Conservation (phyloP, 2,113 vertebrate species). For the Brachypodius melanocephalos region DNA sequence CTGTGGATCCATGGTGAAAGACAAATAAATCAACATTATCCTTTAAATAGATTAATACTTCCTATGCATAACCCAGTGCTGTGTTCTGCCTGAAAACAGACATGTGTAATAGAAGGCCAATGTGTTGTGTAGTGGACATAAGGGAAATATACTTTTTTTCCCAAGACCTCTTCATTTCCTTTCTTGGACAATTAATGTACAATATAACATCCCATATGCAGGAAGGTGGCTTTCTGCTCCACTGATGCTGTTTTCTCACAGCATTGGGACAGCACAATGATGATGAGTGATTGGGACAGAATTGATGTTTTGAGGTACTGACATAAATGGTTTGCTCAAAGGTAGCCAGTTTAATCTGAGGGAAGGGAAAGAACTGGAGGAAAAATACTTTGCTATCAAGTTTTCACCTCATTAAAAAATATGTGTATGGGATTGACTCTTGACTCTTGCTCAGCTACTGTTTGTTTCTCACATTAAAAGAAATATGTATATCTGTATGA, state of each 20-base stretch:
- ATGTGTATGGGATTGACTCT: neutral
- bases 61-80: neutral
- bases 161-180: neutral
- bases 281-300: neutral
- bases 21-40: neutral
- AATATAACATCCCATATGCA: neutral
- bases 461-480: neutral
- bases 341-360: neutral
- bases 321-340: neutral
- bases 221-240: neutral
- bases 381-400: neutral
- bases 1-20: neutral
- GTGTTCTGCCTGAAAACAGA: neutral
- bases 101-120: neutral
- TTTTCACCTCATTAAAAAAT: neutral
- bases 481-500: neutral
- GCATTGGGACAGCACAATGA: neutral
- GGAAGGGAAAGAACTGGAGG: neutral
- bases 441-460: neutral
- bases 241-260: neutral
- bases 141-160: neutral
- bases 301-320: neutral
- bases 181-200: neutral
- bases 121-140: neutral
- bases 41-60: neutral